Conservation (phyloP, 2,797 vertebrate species). For the Acestrorhynchus altus region DNA sequence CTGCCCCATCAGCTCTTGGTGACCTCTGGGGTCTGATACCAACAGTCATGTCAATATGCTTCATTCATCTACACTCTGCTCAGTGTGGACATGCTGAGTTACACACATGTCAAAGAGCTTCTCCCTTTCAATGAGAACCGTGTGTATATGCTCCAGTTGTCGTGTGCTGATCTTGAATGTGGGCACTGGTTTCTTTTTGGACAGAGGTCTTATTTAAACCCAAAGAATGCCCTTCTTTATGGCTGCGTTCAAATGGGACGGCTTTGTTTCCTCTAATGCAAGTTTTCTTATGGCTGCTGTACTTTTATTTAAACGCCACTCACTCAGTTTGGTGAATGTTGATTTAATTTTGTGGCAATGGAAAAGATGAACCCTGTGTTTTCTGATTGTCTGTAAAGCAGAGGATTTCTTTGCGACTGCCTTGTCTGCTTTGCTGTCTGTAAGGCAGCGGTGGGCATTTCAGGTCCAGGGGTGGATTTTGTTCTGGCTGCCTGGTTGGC, state of each 20-base stretch:
- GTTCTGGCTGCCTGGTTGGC: too few species aligned
- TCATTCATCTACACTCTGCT: constrained; percentile 6
- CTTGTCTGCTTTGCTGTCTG: too few species aligned
- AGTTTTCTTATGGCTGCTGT: neutral
- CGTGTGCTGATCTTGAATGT: constrained; percentile 46
- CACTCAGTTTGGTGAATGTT: neutral
- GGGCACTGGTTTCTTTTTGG: constrained; percentile 20
- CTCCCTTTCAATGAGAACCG: neutral
- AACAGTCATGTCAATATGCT: neutral
- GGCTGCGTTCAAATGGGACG: neutral
- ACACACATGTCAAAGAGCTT: constrained; percentile 10
- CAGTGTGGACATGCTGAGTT: neutral
- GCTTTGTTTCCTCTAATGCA: constrained; percentile 12
- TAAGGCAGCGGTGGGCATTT: too few species aligned
- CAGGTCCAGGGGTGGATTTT: too few species aligned
- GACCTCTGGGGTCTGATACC: neutral
- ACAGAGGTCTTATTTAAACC: constrained; percentile 20
- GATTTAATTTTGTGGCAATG: neutral
- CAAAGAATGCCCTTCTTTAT: constrained; percentile 36
- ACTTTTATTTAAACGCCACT: neutral
- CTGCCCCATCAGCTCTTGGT: constrained; percentile 1
- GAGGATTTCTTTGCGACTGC: too few species aligned
- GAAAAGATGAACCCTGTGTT: neutral
- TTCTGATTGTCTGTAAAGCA: neutral
- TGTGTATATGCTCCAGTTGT: constrained; percentile 45